Base-by-base conservation (phyloP, 2,113 vertebrate genomes). In the Haliaeetus leucogaster region DNA sequence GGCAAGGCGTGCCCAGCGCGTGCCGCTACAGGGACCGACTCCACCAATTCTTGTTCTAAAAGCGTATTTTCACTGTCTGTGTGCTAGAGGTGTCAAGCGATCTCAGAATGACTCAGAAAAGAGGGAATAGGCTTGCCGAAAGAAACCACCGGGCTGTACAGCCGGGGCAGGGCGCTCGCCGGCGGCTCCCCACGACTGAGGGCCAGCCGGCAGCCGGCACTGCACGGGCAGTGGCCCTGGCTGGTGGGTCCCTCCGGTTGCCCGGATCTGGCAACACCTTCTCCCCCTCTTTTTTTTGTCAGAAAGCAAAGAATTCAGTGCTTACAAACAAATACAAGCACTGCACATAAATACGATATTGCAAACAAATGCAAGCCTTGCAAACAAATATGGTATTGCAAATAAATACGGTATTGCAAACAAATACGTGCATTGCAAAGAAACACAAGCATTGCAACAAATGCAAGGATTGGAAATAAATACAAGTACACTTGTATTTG, bases 41-140 rank as follows among this genome's bases (percentile, higher is more conserved):
- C 58, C 5, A 11, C 48, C 40, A 8, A 6, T 14, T 9, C 9
- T 62, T 14, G 65, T 30, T 32, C 34, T 20, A 3, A 32, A 32
- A 29, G 40, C 11, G 4, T 30, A 2, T 84, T 38, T 17, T 56
- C 13, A 1, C 25, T 14, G 50, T 29, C 59, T 13, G 32, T 2
- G 55, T 10, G 9, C 71, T 42, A 7, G 61, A 74, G 61, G 38
- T 9, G 43, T 81, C 48, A 42, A 77, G 89, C 2, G 19, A 80
- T 81, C 72, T 66, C 89, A 90, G 53, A 63, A 59, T 78, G 56
- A 92, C 63, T 92, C 90, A 91, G 89, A 93, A 76, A 70, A 42
- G 86, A 91, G 65, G 74, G 86, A 82, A 90, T 21, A 11, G 45
- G 36, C 42, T 52, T 17, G 43, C 42, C 8, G 26, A 78, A 22